phyloP scores from a whole-genome alignment of 2,797 vertebrate genomes.

The Rhinella marina region DNA sequence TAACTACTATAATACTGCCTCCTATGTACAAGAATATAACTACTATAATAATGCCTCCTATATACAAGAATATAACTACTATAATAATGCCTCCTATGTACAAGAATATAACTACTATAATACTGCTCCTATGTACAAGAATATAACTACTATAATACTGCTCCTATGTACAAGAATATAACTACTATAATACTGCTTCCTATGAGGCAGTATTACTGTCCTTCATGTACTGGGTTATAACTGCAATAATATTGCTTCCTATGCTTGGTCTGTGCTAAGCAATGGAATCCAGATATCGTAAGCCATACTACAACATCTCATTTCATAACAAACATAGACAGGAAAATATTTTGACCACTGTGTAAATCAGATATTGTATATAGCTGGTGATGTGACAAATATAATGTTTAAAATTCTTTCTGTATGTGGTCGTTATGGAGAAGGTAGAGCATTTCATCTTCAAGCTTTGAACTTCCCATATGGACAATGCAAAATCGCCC shows the following conservation, averaged over 20 bases:
- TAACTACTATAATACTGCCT: background rate
- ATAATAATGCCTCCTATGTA: background rate
- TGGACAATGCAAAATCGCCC: background rate
- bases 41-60: constrained; percentile 3
- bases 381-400: background rate
- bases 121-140: background rate
- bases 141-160: background rate
- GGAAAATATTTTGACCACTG: no score
- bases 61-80: constrained; percentile 12
- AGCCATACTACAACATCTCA: background rate
- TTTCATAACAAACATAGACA: no score
- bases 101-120: background rate
- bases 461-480: background rate
- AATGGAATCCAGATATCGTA: background rate
- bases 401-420: background rate
- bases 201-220: no score
- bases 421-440: background rate
- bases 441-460: background rate
- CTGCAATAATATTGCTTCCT: background rate
- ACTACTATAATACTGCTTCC: background rate
- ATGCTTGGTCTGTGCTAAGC: background rate
- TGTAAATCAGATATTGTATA: background rate
- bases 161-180: background rate
- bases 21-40: background rate
- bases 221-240: no score